Conservation (phyloP, 2,888 invertebrate species). For the Eupeodes luniger region DNA sequence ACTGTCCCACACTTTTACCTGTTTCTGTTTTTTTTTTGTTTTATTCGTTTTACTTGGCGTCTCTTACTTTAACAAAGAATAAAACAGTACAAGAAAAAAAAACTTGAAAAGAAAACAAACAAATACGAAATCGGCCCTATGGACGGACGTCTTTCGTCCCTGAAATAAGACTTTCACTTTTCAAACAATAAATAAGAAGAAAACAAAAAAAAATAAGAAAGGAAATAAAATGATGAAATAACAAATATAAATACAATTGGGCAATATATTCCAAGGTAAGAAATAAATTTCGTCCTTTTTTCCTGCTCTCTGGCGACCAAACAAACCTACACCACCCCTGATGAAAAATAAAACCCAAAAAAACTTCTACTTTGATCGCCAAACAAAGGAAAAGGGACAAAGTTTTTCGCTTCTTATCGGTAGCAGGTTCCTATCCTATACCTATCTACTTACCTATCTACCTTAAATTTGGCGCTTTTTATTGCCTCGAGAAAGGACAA, state of each 20-base stretch:
- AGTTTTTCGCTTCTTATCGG: conserved; percentile 52
- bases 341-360: neutral
- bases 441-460: neutral
- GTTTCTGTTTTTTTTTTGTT: neutral
- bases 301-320: neutral
- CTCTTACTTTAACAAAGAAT: neutral
- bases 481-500: conserved; percentile 62
- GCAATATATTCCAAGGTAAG: conserved; percentile 56
- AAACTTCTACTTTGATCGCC: neutral
- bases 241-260: conserved; percentile 69
- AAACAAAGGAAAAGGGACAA: conserved; percentile 47
- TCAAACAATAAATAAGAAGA: conserved; percentile 70
- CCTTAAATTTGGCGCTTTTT: conserved; percentile 71
- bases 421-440: too few species aligned
- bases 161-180: conserved; percentile 71
- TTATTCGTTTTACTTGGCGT: conserved; percentile 10
- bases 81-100: conserved; percentile 49
- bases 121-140: neutral
- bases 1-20: neutral
- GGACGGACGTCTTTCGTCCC: conserved; percentile 16
- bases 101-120: too few species aligned
- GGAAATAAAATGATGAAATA: conserved; percentile 70
- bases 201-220: conserved; percentile 18
- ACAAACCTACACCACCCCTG: neutral
- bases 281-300: conserved; percentile 18